phyloP scores from a whole-genome alignment of 1,140 invertebrate genomes.

The Wasmannia auropunctata region DNA sequence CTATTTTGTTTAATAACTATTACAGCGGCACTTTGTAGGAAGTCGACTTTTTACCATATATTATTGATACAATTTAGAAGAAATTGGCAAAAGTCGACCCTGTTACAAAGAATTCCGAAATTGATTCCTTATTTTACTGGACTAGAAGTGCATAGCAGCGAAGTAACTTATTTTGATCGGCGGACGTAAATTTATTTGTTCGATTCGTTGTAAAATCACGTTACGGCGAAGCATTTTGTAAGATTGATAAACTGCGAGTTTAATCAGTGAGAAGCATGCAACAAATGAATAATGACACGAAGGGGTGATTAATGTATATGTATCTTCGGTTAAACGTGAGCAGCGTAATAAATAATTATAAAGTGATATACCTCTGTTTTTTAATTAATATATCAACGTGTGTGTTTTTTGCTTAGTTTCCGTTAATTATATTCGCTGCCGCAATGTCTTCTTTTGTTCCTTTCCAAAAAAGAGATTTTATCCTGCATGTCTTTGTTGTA shows the following conservation, averaged over 20 bases:
- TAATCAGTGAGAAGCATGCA: background rate
- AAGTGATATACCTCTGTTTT: background rate
- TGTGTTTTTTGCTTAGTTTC: background rate
- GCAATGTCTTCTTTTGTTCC: background rate
- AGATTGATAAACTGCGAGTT: background rate
- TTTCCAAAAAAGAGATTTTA: background rate
- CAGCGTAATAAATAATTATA: background rate
- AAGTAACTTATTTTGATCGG: background rate
- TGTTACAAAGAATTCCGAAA: too few relatives aligned
- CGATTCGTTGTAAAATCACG: background rate
- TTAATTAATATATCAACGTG: slow-evolving; percentile 1
- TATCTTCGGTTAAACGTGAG: background rate
- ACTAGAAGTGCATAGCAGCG: too few relatives aligned
- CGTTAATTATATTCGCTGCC: background rate
- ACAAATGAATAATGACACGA: background rate
- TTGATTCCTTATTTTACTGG: too few relatives aligned
- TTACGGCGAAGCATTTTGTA: background rate
- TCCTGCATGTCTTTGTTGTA: background rate
- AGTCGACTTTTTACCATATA: too few relatives aligned
- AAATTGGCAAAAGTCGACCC: too few relatives aligned
- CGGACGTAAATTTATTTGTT: background rate
- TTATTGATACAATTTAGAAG: too few relatives aligned
- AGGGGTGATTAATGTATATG: background rate
- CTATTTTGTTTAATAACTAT: too few relatives aligned
- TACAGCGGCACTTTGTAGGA: too few relatives aligned